Conservation (phyloP, 2,888 invertebrate species). For the Stegophylla sp. region DNA sequence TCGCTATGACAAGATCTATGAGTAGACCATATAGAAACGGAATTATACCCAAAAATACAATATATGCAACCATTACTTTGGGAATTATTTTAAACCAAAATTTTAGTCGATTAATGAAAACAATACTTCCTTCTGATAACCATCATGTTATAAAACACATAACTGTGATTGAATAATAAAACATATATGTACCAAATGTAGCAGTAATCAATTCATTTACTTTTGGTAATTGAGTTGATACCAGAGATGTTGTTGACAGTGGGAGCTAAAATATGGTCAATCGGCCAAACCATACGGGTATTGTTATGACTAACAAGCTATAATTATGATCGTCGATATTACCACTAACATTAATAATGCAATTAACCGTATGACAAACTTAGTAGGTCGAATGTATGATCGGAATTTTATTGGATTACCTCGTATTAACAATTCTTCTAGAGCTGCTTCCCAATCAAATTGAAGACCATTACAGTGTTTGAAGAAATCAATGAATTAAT, state of each 20-base stretch:
- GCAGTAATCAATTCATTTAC: slow-evolving; percentile 97
- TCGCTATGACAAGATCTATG: slow-evolving; percentile 88
- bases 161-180: slow-evolving; percentile 89
- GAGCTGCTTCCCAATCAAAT: slow-evolving; percentile 80
- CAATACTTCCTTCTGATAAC: slow-evolving; percentile 86
- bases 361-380: slow-evolving; percentile 64
- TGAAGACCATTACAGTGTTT: slow-evolving; percentile 70
- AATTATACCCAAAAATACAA: slow-evolving; percentile 84
- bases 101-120: slow-evolving; percentile 74
- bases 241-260: slow-evolving; percentile 65
- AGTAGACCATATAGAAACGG: slow-evolving; percentile 90
- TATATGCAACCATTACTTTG: slow-evolving; percentile 77
- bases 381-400: slow-evolving; percentile 72
- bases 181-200: slow-evolving; percentile 92
- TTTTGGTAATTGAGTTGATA: slow-evolving; percentile 65
- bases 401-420: slow-evolving; percentile 78
- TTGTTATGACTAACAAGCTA: slow-evolving; percentile 84
- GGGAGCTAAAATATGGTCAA: slow-evolving; percentile 85
- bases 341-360: slow-evolving; percentile 79
- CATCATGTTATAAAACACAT: slow-evolving; percentile 82
- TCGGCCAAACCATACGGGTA: slow-evolving; percentile 90
- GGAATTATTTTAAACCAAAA: slow-evolving; percentile 76
- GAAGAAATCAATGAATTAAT: slow-evolving; percentile 73
- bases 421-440: slow-evolving; percentile 86
- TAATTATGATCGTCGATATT: slow-evolving; percentile 80